Conservation (phyloP, 2,797 vertebrate genomes). For the Tinamus major region DNA sequence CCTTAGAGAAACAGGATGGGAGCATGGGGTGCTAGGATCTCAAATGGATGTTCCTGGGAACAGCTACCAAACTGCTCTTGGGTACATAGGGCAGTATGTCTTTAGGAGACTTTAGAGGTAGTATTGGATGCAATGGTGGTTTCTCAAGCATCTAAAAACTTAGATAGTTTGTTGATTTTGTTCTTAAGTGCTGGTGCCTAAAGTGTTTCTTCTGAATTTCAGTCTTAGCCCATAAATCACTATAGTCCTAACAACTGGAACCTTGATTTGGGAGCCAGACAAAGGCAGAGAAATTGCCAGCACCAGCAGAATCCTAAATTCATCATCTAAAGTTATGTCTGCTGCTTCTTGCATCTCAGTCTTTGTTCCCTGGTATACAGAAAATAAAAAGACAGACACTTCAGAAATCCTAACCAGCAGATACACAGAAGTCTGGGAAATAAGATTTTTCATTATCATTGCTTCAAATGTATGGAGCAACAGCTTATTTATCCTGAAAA, state of each 20-base stretch:
- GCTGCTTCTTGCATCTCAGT: not conserved
- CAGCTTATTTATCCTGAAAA: not conserved
- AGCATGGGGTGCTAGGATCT: not conserved
- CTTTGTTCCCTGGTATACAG: not conserved
- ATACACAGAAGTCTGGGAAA: constrained; percentile 4
- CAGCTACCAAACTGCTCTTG: not conserved
- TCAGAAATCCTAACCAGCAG: constrained; percentile 33
- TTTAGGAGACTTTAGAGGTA: not conserved
- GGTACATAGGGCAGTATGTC: not conserved
- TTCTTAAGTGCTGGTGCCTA: not conserved
- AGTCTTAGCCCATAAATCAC: not conserved
- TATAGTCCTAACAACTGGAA: not conserved
- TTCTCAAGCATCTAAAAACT: not conserved
- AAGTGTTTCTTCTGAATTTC: not conserved
- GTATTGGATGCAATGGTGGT: not conserved
- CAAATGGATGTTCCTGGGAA: not conserved
- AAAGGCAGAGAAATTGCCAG: not conserved
- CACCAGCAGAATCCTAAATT: not conserved
- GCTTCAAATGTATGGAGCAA: not conserved
- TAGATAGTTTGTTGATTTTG: not conserved
- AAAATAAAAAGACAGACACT: constrained; percentile 7
- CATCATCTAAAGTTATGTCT: not conserved
- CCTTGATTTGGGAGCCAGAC: not conserved
- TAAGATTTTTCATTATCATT: constrained; percentile 27
- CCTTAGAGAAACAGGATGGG: not conserved